Conservation (phyloP, 2,797 vertebrate species). For the Anas acuta region DNA sequence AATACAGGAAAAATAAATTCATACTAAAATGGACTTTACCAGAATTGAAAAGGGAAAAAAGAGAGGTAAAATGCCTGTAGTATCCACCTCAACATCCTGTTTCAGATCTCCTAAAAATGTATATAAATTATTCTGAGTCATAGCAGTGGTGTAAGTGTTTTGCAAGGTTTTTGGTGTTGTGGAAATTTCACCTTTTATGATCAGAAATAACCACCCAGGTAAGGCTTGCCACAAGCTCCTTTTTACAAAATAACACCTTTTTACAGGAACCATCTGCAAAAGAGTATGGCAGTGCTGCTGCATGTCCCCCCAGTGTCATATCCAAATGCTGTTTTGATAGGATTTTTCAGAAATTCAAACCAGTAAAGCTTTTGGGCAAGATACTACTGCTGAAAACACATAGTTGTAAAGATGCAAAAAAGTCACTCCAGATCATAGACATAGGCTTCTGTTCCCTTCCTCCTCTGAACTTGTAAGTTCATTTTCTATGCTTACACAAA, state of each 20-base stretch:
- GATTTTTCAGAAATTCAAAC: neutral
- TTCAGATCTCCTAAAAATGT: neutral
- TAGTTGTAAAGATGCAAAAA: neutral
- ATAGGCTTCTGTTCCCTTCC: neutral
- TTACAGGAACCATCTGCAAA: neutral
- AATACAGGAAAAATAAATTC: neutral
- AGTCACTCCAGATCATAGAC: neutral
- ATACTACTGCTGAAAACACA: neutral
- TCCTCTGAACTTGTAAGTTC: neutral
- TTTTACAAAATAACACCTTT: neutral
- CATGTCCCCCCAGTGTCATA: accelerated
- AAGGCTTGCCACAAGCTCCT: neutral
- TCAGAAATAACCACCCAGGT: neutral
- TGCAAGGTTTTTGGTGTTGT: neutral
- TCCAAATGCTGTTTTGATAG: neutral
- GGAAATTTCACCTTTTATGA: neutral
- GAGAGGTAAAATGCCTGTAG: neutral
- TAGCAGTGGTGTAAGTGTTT: neutral
- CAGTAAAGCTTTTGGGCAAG: neutral
- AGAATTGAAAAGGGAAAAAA: neutral
- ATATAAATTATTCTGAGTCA: neutral
- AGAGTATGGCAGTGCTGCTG: neutral
- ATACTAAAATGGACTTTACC: neutral
- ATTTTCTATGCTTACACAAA: neutral
- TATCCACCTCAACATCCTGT: neutral